Percentiles rank a stretch among this genome's conserved stretches.
These are phyloP conservation scores for Cordilura impudica DNA, from an alignment of 2,888 invertebrate species.

Conservation along the genomic window DNA sequence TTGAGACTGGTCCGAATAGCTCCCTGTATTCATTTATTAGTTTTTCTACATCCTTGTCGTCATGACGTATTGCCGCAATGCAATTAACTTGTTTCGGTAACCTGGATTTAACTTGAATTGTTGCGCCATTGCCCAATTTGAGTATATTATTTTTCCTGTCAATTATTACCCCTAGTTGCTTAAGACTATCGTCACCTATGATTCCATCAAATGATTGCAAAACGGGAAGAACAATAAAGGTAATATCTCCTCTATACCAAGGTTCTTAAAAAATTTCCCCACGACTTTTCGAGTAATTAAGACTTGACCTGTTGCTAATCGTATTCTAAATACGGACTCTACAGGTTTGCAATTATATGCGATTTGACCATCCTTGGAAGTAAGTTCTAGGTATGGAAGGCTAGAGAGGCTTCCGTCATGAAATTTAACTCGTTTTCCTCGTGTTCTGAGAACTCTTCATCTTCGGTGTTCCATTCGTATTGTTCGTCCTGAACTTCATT, in stretches of 20 bases:
- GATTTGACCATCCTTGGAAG: not conserved
- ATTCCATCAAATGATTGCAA: conserved; percentile 23
- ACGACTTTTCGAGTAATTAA: too few species aligned
- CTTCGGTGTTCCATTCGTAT: not conserved
- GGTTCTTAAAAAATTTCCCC: too few species aligned
- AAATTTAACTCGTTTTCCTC: conserved; percentile 18
- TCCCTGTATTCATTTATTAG: not conserved
- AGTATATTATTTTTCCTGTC: conserved; percentile 47
- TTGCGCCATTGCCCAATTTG: not conserved
- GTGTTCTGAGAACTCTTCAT: not conserved
- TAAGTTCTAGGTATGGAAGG: conserved; percentile 16
- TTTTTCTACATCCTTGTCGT: not conserved
- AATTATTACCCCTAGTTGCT: conserved; percentile 46
- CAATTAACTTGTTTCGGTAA: too few species aligned
- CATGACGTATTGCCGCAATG: not conserved
- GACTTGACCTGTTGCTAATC: too few species aligned
- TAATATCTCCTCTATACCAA: too few species aligned
- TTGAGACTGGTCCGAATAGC: conserved; percentile 34
- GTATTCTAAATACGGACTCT: too few species aligned
- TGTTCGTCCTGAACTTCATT: not conserved
- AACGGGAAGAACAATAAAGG: conserved; percentile 36
- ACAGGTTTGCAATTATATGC: conserved; percentile 12
- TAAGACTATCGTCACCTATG: conserved; percentile 47
- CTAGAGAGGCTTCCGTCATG: conserved; percentile 2
- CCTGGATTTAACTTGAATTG: not conserved